A percentile compares a stretch with the other conserved stretches of the same genome.
Evolutionary conservation across 2,113 vertebrate genomes (phyloP).

Genomic region (Corythaeola cristata): DNA sequence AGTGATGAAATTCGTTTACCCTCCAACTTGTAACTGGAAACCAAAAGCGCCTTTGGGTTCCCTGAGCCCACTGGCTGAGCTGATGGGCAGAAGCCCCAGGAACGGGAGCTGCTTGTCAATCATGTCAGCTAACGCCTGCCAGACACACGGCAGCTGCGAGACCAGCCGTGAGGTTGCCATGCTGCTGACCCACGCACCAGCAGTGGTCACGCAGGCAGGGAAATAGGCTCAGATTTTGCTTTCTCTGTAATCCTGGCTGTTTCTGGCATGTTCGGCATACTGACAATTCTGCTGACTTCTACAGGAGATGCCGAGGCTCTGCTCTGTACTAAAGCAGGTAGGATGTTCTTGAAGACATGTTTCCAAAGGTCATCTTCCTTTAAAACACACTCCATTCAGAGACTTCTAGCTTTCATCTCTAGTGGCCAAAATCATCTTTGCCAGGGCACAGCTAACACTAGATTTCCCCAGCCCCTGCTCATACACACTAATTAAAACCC

Average conservation of each 20-base stretch:
- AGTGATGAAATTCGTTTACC: fast-evolving
- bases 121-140: background rate
- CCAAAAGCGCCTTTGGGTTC: background rate
- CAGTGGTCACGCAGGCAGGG: background rate
- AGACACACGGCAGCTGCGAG: fast-evolving
- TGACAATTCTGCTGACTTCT: background rate
- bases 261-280: background rate
- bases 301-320: fast-evolving
- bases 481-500: background rate
- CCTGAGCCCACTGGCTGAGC: background rate
- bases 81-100: background rate
- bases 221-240: background rate
- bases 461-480: background rate
- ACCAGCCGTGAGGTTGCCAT: background rate
- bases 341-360: background rate
- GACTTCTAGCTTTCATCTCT: background rate
- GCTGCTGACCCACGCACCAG: background rate
- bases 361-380: background rate
- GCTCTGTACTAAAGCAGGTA: background rate
- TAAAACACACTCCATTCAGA: background rate
- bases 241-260: background rate
- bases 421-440: background rate
- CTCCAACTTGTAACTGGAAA: background rate
- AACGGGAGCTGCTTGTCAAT: background rate
- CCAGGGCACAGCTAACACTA: background rate